phyloP scores from a whole-genome alignment of 2,888 invertebrate species.

The Isoperla grammatica region DNA sequence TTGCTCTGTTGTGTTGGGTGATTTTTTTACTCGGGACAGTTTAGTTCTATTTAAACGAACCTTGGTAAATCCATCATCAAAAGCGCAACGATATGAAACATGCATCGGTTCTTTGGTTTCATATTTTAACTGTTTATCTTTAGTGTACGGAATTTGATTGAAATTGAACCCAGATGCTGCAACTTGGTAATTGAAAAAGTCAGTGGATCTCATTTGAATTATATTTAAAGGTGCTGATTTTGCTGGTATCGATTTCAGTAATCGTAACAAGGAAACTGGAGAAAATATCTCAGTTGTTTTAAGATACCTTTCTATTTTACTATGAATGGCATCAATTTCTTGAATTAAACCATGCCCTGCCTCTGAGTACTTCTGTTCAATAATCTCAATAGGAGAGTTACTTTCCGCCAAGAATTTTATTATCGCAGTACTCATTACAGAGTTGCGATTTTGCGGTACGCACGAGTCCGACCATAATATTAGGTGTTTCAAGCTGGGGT shows the following conservation, averaged over 20 bases:
- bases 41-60: background rate
- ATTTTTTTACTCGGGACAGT: background rate
- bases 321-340: slow-evolving; percentile 9
- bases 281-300: slow-evolving; percentile 2
- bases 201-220: background rate
- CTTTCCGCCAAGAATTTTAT: background rate
- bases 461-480: slow-evolving; percentile 29
- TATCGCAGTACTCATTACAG: slow-evolving; percentile 26
- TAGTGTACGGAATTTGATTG: background rate
- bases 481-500: slow-evolving; percentile 20
- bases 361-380: background rate
- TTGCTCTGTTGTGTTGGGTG: background rate
- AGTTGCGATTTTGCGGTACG: slow-evolving; percentile 27
- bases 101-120: background rate
- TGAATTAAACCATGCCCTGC: slow-evolving; percentile 5
- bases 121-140: background rate
- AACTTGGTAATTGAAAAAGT: slow-evolving; percentile 47
- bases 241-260: background rate
- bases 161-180: background rate
- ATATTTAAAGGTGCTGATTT: background rate
- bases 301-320: background rate
- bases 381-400: background rate
- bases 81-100: background rate
- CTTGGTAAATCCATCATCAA: background rate
- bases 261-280: background rate